These are phyloP conservation scores for Drosophila pseudoananassae DNA, from an alignment of 1,140 invertebrate species.

Conservation along the genomic window DNA sequence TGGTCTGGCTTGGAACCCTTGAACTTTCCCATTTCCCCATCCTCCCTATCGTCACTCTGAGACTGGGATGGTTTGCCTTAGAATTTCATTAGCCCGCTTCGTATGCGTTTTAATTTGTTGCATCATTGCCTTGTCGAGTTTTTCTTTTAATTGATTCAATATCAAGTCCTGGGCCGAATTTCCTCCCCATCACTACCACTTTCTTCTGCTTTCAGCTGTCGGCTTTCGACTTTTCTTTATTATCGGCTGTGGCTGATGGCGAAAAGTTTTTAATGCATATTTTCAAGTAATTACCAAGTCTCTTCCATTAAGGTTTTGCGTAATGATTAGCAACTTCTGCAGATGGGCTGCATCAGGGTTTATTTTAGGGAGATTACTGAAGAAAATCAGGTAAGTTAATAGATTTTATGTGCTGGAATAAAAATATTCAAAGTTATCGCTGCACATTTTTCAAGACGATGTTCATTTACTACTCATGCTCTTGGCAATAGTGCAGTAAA, in stretches of 20 bases:
- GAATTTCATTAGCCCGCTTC: constrained; percentile 69
- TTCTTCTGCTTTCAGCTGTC: neutral
- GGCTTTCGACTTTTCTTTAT: constrained; percentile 10
- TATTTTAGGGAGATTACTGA: neutral
- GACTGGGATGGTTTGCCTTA: constrained; percentile 31
- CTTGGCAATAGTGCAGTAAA: constrained; percentile 34
- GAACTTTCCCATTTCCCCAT: constrained; percentile 16
- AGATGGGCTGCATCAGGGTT: constrained; percentile 4
- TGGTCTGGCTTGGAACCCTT: constrained; percentile 1
- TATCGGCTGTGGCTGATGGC: constrained; percentile 17
- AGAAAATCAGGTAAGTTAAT: neutral
- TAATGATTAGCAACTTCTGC: constrained; percentile 18
- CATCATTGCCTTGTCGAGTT: constrained; percentile 70
- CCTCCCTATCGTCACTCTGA: neutral
- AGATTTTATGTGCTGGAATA: neutral
- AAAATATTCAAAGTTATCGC: neutral
- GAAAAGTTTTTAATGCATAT: constrained; percentile 69
- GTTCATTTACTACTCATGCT: constrained; percentile 16
- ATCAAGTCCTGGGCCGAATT: constrained; percentile 43
- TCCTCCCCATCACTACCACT: neutral
- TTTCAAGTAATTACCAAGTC: constrained; percentile 60
- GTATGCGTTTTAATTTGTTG: constrained; percentile 75
- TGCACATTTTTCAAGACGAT: neutral
- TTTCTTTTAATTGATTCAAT: constrained; percentile 67
- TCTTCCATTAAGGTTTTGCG: constrained; percentile 37